phyloP scores from a whole-genome alignment of 1,140 invertebrate genomes.

The Drosophila rhopaloa region DNA sequence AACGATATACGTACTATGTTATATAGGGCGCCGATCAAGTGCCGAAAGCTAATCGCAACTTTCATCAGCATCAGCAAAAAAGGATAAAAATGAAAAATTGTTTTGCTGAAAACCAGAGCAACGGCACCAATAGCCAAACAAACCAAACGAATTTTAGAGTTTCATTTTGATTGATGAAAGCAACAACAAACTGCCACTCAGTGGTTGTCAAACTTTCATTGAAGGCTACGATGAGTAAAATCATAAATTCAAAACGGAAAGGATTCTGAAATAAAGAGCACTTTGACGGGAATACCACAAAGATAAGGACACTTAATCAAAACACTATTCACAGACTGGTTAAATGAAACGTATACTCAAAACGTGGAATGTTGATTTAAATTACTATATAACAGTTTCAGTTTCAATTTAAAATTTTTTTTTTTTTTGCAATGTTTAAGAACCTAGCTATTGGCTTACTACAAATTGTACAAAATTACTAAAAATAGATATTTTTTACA shows the following conservation, averaged over 20 bases:
- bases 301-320: not conserved
- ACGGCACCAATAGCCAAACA: conserved; percentile 17
- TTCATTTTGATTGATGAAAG: conserved; percentile 65
- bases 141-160: conserved; percentile 32
- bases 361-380: too few relatives aligned
- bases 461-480: too few relatives aligned
- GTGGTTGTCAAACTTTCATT: conserved; percentile 44
- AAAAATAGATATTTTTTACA: too few relatives aligned
- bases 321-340: not conserved
- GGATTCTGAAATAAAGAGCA: conserved; percentile 9
- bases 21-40: conserved; percentile 61
- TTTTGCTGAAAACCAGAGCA: conserved; percentile 28
- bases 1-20: conserved; percentile 2
- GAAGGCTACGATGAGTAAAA: conserved; percentile 8
- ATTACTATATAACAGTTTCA: too few relatives aligned
- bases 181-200: conserved; percentile 35
- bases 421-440: too few relatives aligned
- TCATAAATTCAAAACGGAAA: conserved; percentile 15
- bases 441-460: too few relatives aligned
- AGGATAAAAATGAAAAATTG: conserved; percentile 65
- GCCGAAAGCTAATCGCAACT: conserved; percentile 66
- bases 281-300: not conserved
- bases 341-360: too few relatives aligned
- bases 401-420: too few relatives aligned
- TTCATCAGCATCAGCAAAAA: conserved; percentile 17